phyloP scores from a whole-genome alignment of 2,797 vertebrate genomes.

The Gymnopithys bicolor region DNA sequence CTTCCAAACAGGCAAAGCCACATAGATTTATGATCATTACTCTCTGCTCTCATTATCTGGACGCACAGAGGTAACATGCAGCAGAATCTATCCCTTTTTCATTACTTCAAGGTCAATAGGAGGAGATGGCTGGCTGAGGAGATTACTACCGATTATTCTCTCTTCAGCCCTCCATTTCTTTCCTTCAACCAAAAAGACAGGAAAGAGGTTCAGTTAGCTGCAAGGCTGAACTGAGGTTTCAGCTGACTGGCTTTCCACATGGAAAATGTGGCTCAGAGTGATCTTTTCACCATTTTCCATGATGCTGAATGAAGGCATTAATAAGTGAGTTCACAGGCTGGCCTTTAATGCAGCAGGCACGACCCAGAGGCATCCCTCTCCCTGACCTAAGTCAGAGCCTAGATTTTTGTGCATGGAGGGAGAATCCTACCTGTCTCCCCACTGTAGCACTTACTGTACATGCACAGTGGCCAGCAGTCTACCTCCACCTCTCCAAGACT shows the following conservation, averaged over 20 bases:
- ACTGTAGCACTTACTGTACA: neutral
- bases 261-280: neutral
- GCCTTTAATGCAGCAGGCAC: neutral
- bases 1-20: neutral
- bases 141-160: neutral
- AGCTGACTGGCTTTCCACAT: neutral
- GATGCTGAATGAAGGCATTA: neutral
- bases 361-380: neutral
- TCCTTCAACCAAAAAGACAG: neutral
- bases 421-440: fast-evolving
- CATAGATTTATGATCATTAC: neutral
- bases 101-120: conserved; percentile 32
- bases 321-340: neutral
- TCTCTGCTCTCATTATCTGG: neutral
- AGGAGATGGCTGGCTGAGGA: neutral
- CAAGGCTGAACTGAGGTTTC: neutral
- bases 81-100: neutral
- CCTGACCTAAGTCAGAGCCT: neutral
- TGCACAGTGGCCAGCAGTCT: neutral
- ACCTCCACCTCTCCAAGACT: neutral
- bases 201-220: neutral
- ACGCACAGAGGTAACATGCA: neutral
- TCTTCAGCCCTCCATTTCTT: neutral
- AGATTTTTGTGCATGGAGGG: fast-evolving
- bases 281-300: neutral